Evolutionary conservation across 2,888 invertebrate genomes (phyloP).

Genomic region (Hydriomena furcata): DNA sequence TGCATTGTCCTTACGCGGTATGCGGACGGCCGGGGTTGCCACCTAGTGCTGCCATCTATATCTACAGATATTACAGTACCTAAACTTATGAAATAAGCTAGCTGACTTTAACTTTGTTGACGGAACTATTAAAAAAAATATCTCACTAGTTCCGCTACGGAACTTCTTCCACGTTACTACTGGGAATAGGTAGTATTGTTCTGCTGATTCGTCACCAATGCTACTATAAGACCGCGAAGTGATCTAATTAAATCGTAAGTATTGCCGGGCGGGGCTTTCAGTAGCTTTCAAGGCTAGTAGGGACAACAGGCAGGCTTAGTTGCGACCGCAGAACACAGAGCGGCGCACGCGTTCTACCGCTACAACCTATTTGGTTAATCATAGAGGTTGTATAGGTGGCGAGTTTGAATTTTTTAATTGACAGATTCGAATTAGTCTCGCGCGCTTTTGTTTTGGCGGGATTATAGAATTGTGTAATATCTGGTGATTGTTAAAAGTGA

Average conservation of each 20-base stretch:
- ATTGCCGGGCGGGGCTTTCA: constrained; percentile 62
- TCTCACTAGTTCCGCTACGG: too few species aligned
- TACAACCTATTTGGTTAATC: constrained; percentile 64
- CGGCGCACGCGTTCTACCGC: constrained; percentile 71
- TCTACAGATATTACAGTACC: too few species aligned
- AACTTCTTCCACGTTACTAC: too few species aligned
- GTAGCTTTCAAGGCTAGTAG: constrained; percentile 72
- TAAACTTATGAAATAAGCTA: too few species aligned
- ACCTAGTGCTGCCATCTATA: too few species aligned
- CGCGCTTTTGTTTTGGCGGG: constrained; percentile 59
- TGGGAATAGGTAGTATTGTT: not conserved
- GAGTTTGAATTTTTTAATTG: constrained; percentile 55
- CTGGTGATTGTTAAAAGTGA: constrained; percentile 42
- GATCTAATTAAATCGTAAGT: constrained; percentile 38
- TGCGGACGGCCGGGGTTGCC: too few species aligned
- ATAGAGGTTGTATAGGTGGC: constrained; percentile 69
- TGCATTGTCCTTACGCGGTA: too few species aligned
- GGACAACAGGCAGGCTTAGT: constrained; percentile 54
- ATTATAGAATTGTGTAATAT: constrained; percentile 31
- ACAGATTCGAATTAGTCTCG: constrained; percentile 40
- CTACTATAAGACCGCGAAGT: constrained; percentile 27
- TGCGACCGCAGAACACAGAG: constrained; percentile 56
- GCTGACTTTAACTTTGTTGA: too few species aligned
- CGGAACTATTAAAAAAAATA: too few species aligned
- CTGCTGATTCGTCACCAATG: constrained; percentile 26